Conservation (phyloP, 2,113 vertebrate genomes). For the Oxyura jamaicensis region DNA sequence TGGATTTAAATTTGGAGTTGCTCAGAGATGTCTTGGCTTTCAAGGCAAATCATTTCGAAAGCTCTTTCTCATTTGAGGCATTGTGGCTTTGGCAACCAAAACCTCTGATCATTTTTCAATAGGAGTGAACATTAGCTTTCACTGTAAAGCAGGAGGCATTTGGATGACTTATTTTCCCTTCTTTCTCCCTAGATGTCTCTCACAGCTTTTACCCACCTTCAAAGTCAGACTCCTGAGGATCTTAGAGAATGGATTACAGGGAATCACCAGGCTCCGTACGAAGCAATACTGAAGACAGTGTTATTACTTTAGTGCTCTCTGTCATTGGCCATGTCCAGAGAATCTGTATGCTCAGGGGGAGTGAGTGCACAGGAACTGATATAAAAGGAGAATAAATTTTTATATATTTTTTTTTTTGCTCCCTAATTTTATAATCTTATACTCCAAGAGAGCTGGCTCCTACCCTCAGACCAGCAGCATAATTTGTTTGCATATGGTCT, state of each 20-base stretch:
- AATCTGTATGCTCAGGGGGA: not conserved
- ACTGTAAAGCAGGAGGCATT: not conserved
- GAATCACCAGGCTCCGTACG: not conserved
- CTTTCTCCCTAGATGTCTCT: not conserved
- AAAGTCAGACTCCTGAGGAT: fast-evolving
- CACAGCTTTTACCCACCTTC: not conserved
- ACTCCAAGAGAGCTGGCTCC: not conserved
- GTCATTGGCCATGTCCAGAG: not conserved
- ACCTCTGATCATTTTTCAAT: not conserved
- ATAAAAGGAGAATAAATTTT: not conserved
- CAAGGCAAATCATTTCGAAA: not conserved
- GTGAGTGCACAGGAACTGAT: not conserved
- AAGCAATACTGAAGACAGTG: not conserved
- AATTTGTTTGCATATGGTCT: not conserved
- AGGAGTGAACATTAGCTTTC: fast-evolving
- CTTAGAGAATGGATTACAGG: not conserved
- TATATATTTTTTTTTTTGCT: not conserved
- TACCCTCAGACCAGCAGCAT: no score
- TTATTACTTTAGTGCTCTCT: not conserved
- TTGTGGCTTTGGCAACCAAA: not conserved
- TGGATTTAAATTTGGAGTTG: not conserved
- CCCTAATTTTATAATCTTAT: not conserved
- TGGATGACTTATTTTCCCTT: not conserved
- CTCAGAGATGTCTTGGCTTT: not conserved
- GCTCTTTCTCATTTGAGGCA: not conserved